These are phyloP conservation scores for Galeopterus variegatus DNA, from an alignment of 2,113 vertebrate genomes.

Conservation along the genomic window DNA sequence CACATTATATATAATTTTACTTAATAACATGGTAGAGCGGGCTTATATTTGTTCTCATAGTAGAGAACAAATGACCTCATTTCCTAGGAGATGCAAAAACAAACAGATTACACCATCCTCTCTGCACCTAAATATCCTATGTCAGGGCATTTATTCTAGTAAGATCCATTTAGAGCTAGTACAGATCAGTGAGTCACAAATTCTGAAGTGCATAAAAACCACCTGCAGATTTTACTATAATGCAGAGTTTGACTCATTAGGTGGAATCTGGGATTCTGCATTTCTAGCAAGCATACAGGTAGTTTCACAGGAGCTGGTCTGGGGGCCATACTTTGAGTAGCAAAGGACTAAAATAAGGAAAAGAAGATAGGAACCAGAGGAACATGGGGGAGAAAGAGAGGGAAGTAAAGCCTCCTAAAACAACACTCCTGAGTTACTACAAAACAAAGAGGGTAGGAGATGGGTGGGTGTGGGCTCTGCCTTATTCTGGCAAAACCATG, in stretches of 20 bases:
- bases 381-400: not conserved
- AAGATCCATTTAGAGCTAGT: not conserved
- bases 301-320: not conserved
- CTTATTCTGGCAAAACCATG: not conserved
- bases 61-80: slow-evolving; percentile 1
- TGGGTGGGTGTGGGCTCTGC: not conserved
- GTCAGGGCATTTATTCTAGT: not conserved
- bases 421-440: not conserved
- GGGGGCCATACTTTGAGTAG: not conserved
- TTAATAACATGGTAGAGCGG: not conserved
- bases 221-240: not conserved
- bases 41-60: not conserved
- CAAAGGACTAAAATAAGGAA: not conserved
- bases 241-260: not conserved
- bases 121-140: not conserved
- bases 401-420: not conserved
- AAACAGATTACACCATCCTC: not conserved
- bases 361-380: not conserved
- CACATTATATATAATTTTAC: slow-evolving; percentile 39
- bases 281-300: not conserved
- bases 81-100: slow-evolving; percentile 23
- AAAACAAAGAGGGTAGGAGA: not conserved
- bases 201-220: slow-evolving; percentile 28
- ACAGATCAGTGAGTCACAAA: not conserved
- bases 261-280: not conserved